phyloP scores from a whole-genome alignment of 2,113 vertebrate genomes.

The Echinops telfairi region DNA sequence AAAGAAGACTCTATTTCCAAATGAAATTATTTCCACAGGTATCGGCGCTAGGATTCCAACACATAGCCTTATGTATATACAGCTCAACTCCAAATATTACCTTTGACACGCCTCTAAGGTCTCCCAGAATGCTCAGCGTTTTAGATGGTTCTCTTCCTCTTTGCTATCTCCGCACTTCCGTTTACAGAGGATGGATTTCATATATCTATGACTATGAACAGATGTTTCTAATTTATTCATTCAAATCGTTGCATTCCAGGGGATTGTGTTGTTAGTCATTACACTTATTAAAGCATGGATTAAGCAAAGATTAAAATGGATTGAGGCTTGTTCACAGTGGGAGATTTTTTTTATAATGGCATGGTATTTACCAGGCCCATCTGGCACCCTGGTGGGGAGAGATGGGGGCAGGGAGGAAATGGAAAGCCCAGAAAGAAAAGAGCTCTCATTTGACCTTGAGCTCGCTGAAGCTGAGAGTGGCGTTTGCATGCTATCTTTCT shows the following conservation, averaged over 20 bases:
- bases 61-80: neutral
- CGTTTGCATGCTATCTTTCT: neutral
- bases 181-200: too few species aligned
- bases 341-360: neutral
- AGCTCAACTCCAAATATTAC: neutral
- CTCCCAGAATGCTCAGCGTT: neutral
- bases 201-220: neutral
- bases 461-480: neutral
- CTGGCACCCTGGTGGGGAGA: neutral
- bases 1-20: neutral
- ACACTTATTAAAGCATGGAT: neutral
- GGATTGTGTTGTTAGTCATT: neutral
- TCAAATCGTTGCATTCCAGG: neutral
- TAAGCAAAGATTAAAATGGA: neutral
- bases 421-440: neutral
- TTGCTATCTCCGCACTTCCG: neutral
- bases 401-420: neutral
- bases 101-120: neutral
- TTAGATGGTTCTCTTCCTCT: neutral
- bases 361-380: neutral
- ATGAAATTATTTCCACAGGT: neutral
- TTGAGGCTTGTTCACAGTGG: neutral
- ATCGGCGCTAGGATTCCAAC: neutral
- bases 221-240: neutral
- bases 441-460: too few species aligned